phyloP scores from a whole-genome alignment of 2,888 invertebrate species.

The Amphipoea lucens region DNA sequence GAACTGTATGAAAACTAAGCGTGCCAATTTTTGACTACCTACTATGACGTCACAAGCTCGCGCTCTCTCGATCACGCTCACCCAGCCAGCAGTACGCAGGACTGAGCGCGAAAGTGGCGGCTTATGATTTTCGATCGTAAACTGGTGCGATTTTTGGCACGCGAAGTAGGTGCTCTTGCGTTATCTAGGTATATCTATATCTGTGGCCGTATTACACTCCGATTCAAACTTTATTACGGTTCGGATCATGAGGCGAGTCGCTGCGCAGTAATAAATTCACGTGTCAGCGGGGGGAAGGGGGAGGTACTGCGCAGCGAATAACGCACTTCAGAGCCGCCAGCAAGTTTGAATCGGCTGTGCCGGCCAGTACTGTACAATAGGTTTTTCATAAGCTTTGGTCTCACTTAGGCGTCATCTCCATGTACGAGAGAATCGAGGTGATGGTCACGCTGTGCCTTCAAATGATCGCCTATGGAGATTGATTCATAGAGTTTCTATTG shows the following conservation, averaged over 20 bases:
- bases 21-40: no score
- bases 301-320: not conserved
- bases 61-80: no score
- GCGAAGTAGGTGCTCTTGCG: no score
- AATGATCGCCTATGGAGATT: not conserved
- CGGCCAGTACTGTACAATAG: constrained; percentile 15
- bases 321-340: not conserved
- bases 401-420: constrained; percentile 24
- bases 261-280: not conserved
- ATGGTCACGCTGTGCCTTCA: not conserved
- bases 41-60: no score
- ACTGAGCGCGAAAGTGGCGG: no score
- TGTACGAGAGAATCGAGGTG: not conserved
- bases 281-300: not conserved
- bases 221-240: not conserved
- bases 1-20: no score
- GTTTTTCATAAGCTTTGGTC: constrained; percentile 60
- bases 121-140: no score
- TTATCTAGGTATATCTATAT: no score
- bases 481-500: not conserved
- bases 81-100: no score
- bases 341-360: not conserved
- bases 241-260: not conserved
- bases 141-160: no score
- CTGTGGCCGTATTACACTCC: not conserved